Evolutionary conservation across 2,797 vertebrate genomes (phyloP), one percentile per base, ranked within the genome.

Genomic region (Nyctalus aviator): DNA sequence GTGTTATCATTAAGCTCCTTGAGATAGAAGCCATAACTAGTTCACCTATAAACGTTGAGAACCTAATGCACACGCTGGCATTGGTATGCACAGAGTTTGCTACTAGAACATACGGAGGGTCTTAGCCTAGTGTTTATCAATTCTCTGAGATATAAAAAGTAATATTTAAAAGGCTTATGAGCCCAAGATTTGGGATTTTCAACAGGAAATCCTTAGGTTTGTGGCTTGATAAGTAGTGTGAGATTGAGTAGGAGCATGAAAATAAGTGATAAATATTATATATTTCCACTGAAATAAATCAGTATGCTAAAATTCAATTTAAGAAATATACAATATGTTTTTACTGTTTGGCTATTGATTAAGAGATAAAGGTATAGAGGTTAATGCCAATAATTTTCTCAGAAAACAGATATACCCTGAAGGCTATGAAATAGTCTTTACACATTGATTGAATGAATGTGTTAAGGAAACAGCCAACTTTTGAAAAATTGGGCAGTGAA

Each of bases 341-440:
- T 96, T 96, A 94, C 84, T 91, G 53, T 97, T 97, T 96, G 96
- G 93, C 72, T 92, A 27, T 89, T 89, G 35, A 18, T 95, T 50
- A 95, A 81, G 57, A 21, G 27, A 84, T 96, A 94, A 76, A 94
- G 83, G 59, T 2, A 81, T 76, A 91, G 66, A 92, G 82, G 69
- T 10, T 93, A 94, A 64, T 84, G 59, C 17, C 66, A 94, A 89
- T 75, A 68, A 88, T 41, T 83, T 95, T 95, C 73, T 95, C 90
- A 96, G 94, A 93, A 93, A 96, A 95, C 35, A 18, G 79, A 23
- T 35, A 0, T 57, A 62, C 50, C 72, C n/a, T 85, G 72, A 91
- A 95, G 21, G 77, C 92, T 93, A 82, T 59, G 72, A 95, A 62
- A 71, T 93, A 48, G 27, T 30, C 27, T 75, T 20, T 20, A 75